Base-by-base conservation (phyloP, 2,797 vertebrate genomes). In the Odontamblyopus rebecca region DNA sequence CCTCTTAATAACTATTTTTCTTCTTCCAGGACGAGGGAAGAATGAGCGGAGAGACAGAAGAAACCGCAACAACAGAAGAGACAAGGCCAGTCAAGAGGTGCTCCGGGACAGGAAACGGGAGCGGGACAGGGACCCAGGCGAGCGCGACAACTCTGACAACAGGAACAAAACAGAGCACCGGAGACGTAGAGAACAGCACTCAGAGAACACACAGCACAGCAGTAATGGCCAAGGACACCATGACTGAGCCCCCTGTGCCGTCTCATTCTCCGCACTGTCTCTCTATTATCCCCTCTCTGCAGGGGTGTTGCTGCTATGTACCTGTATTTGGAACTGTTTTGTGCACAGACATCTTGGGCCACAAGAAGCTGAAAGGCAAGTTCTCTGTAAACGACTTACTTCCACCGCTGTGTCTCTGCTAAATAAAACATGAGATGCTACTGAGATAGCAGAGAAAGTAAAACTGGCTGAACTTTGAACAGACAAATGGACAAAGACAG, bases 111-210 rank as follows among this genome's bases (percentile, higher is more conserved):
- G 95, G 89, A 96, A 89, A 90, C 85, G 73, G 90, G 92, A 89
- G 1, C 78, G 87, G 90, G 94, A 93, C 93, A 91, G 91, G 90
- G 95, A 93, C 88, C 81, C 77, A 23, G 88, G 80, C 72, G 95
- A 90, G 86, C 93, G 91, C 77, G 92, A 94, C 91, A 96, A 95
- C 81, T 89, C 88, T 62, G 93, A 93, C 69, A 96, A 86, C 92
- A 95, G 94, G 90, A 96, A 95, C 87, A 98, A 96, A 94, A 96
- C 87, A 9, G 96, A 97, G 94, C 94, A 95, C 87, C 94, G 95
- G 89, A 96, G 92, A 76, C 93, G 94, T 83, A 93, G 96, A 92
- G 91, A 89, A 81, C 94, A 96, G 66, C 93, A 94, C 81, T 95
- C 94, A 86, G 92, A 92, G 80, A 93, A 92, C 8, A 54, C 84